A percentile compares a stretch with the other conserved stretches of the same genome.
Evolutionary conservation across 2,797 vertebrate genomes (phyloP).

Genomic region (Etheostoma nigrum): DNA sequence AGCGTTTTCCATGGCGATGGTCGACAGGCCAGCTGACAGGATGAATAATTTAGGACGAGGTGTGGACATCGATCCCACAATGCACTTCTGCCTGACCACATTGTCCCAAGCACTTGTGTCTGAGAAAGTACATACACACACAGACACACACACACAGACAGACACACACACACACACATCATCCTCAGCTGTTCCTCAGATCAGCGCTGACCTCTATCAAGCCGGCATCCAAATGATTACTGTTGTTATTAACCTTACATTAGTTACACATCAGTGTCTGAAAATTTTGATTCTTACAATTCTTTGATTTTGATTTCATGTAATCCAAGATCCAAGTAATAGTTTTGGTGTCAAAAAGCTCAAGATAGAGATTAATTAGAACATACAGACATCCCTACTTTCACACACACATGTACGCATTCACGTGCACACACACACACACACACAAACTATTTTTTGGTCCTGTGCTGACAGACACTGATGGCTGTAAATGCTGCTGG

Average conservation of each 20-base stretch:
- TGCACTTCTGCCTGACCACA: constrained; percentile 78
- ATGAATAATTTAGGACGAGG: constrained; percentile 86
- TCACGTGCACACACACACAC: not conserved
- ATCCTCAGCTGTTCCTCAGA: constrained; percentile 38
- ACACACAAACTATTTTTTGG: constrained; percentile 29
- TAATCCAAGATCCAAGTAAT: not conserved
- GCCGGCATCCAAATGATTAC: constrained; percentile 18
- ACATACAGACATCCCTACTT: not conserved
- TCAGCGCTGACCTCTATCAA: constrained; percentile 52
- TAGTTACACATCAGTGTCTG: not conserved
- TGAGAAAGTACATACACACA: not conserved
- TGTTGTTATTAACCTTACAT: constrained; percentile 14
- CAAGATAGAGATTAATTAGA: not conserved
- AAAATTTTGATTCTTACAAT: constrained; percentile 1
- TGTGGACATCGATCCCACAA: constrained; percentile 83
- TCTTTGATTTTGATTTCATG: rapidly evolving
- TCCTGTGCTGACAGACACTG: constrained; percentile 47
- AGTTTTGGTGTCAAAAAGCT: not conserved
- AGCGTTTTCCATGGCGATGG: constrained; percentile 82
- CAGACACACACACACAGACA: not conserved
- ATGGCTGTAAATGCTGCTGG: constrained; percentile 23
- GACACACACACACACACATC: constrained; percentile 22
- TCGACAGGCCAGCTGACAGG: constrained; percentile 81
- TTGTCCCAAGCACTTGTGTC: constrained; percentile 55
- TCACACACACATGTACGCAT: not conserved